Percentiles rank a stretch among this genome's conserved stretches.
Conservation (phyloP, 2,797 vertebrate species). For the Thripadectes ignobilis region DNA sequence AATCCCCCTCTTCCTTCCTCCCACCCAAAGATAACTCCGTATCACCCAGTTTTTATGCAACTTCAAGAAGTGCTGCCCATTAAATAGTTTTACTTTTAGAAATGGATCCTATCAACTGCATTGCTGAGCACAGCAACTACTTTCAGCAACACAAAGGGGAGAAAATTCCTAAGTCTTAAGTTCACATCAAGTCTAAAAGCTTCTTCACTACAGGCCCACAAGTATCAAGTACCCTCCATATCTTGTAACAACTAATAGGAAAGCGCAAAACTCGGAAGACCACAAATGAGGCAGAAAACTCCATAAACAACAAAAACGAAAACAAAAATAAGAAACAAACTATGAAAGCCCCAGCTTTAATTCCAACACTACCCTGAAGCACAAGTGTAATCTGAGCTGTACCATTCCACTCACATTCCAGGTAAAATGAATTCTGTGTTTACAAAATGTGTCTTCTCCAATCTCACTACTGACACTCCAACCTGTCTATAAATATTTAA, state of each 20-base stretch:
- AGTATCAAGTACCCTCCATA: background rate
- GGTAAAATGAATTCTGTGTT: background rate
- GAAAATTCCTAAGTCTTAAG: background rate
- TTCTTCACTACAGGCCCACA: background rate
- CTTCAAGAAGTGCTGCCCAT: background rate
- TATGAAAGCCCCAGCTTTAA: background rate
- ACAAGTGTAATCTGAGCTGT: slow-evolving; percentile 33
- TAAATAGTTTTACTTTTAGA: background rate
- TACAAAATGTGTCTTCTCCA: slow-evolving; percentile 32
- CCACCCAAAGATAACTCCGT: background rate
- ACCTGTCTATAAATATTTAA: background rate
- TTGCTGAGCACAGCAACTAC: background rate
- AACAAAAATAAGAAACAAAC: background rate
- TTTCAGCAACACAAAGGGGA: background rate
- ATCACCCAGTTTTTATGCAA: background rate
- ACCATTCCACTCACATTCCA: slow-evolving; percentile 58
- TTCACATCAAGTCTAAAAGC: slow-evolving; percentile 22
- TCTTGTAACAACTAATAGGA: background rate
- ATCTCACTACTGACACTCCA: background rate
- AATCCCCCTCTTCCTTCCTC: slow-evolving; percentile 3
- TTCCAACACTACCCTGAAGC: slow-evolving; percentile 35
- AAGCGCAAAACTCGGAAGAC: slow-evolving; percentile 18
- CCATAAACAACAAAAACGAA: background rate
- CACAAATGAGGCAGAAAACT: background rate
- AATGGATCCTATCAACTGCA: background rate